These are phyloP conservation scores for Paguma larvata DNA, from an alignment of 2,797 vertebrate genomes.

Conservation along the genomic window DNA sequence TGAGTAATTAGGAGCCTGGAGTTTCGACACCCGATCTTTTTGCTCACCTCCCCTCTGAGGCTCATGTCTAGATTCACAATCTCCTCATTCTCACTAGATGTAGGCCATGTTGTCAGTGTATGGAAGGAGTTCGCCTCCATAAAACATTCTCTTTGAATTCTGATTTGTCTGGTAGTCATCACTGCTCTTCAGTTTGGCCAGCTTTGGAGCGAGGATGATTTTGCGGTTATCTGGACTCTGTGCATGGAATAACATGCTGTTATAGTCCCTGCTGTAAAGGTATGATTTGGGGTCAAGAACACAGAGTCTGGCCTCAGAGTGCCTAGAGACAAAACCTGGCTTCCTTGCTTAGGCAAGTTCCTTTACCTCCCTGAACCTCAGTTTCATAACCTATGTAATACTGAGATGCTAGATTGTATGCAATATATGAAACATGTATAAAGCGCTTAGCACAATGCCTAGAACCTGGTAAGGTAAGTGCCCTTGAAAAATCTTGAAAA, in stretches of 20 bases:
- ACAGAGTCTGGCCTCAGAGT: neutral
- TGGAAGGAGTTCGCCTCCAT: neutral
- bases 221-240: neutral
- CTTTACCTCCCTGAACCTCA: neutral
- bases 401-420: neutral
- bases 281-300: neutral
- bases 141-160: neutral
- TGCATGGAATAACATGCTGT: neutral
- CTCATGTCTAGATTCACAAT: neutral
- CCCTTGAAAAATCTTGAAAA: neutral
- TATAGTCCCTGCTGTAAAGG: neutral
- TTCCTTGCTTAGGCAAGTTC: neutral
- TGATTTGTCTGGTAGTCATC: neutral
- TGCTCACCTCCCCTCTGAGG: neutral
- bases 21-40: neutral
- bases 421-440: neutral
- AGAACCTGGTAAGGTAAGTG: neutral
- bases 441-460: neutral
- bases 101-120: neutral
- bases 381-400: neutral
- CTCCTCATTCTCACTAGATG: neutral
- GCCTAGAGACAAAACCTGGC: neutral
- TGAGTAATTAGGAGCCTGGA: conserved; percentile 81
- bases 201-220: neutral
- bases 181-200: neutral